Evolutionary conservation across 2,888 invertebrate genomes (phyloP), one percentile per base, ranked within the genome.

Genomic region (Sarcophaga caerulescens): DNA sequence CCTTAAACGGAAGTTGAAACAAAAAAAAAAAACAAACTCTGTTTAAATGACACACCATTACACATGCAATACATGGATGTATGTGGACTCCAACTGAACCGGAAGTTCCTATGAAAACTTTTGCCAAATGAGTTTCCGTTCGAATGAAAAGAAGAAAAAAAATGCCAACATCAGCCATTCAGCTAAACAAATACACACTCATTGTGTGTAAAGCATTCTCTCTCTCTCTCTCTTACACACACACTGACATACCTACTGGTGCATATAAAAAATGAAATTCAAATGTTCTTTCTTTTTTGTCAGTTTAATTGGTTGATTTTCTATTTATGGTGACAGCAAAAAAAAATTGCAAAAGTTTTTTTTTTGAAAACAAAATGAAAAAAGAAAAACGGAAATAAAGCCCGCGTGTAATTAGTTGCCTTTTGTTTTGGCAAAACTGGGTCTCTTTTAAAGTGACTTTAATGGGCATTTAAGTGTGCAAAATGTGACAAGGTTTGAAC

Each of bases 81-180:
- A 35, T 35, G 35, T 52, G 17, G 14, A 52, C 52, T 17, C 17
- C 52, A 52, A 52, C 52, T 17, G 52, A 52, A 87, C 88, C 89
- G 90, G 89, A 89, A 87, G 89, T 87, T 81, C 80, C 85, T 89
- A 87, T 89, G 85, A 90, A 89, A 89, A 89, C 88, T 88, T 81
- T 80, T 90, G 89, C 88, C 90, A 89, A 90, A 89, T 89, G 87
- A 88, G 88, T 89, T 89, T 88, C 89, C 89, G 89, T 85, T 88
- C 86, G 80, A 85, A 75, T 23, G 17, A 19, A 25, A 71, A 8
- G 52, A 35, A 70, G 47, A 17, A 14, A 57, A 21, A 19, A 68
- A 60, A 17, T 63, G 35, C 52, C 35, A 65, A 57, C 62, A 23
- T 21, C 52, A 35, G 62, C 44, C 21, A 52, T 25, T 69, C 8